Conservation (phyloP, 1,140 invertebrate genomes). For the Pachyrhynchus sulphureomaculatus region DNA sequence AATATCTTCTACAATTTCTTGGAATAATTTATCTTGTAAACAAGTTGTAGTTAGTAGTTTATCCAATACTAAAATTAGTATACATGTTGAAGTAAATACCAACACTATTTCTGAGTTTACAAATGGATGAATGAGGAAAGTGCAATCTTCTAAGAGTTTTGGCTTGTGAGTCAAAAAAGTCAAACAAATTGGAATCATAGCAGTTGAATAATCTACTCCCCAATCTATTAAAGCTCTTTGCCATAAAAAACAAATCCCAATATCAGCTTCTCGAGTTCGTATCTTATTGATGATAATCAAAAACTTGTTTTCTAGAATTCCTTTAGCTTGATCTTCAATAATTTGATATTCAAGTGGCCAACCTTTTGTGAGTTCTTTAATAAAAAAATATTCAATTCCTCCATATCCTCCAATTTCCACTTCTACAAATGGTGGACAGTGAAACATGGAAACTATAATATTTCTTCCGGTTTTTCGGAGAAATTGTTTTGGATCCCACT, state of each 20-base stretch:
- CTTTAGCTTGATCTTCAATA: background rate
- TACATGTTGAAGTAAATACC: background rate
- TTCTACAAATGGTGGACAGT: conserved; percentile 26
- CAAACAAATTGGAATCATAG: conserved; percentile 19
- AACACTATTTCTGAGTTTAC: background rate
- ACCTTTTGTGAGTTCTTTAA: background rate
- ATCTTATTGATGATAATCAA: background rate
- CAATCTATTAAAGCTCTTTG: conserved; percentile 17
- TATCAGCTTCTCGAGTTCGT: conserved; percentile 11
- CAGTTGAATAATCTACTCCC: conserved; percentile 5
- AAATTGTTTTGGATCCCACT: conserved; percentile 19
- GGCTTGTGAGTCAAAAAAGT: conserved; percentile 22
- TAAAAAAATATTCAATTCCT: conserved; percentile 8
- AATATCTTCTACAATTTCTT: background rate
- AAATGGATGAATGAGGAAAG: conserved; percentile 21
- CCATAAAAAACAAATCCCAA: conserved; percentile 20
- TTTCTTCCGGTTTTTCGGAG: conserved; percentile 4
- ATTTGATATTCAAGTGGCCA: conserved; percentile 18
- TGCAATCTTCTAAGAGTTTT: background rate
- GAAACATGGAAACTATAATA: conserved; percentile 6
- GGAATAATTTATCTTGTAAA: background rate
- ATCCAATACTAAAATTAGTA: background rate
- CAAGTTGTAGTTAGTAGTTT: background rate
- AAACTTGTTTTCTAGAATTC: conserved; percentile 12
- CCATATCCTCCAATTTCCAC: background rate